Conservation (phyloP, 2,888 invertebrate genomes). For the Lissonota sp. region DNA sequence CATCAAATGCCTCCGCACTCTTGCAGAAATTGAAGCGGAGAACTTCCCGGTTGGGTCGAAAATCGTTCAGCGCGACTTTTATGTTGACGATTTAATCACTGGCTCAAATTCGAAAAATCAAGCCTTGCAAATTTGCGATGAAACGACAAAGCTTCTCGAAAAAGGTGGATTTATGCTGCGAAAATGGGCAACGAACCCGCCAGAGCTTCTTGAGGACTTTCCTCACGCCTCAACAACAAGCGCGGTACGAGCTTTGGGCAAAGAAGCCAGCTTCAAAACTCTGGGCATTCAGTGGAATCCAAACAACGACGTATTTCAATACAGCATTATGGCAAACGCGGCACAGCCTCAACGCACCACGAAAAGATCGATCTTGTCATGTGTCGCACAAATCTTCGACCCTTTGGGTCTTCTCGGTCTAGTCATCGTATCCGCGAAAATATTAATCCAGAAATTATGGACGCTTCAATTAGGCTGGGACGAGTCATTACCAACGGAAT, state of each 20-base stretch:
- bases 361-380: conserved; percentile 25
- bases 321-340: background rate
- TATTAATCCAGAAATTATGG: conserved; percentile 29
- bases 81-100: conserved; percentile 59
- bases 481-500: background rate
- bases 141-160: conserved; percentile 4
- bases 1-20: conserved; percentile 46
- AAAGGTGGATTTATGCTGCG: conserved; percentile 38
- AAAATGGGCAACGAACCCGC: conserved; percentile 37
- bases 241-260: background rate
- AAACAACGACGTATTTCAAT: conserved; percentile 21
- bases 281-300: conserved; percentile 30
- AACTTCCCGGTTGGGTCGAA: conserved; percentile 53
- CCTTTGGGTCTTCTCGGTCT: conserved; percentile 21
- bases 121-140: conserved; percentile 11
- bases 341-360: background rate
- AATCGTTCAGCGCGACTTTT: conserved; percentile 40
- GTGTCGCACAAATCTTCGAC: conserved; percentile 28
- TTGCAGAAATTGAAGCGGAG: conserved; percentile 52
- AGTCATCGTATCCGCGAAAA: conserved; percentile 18
- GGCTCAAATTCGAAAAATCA: conserved; percentile 9
- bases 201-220: background rate
- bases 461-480: background rate
- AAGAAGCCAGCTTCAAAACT: conserved; percentile 5
- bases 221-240: background rate